Evolutionary conservation across 2,113 vertebrate genomes (phyloP), one percentile per base, ranked within the genome.

Genomic region (Vombatus ursinus): DNA sequence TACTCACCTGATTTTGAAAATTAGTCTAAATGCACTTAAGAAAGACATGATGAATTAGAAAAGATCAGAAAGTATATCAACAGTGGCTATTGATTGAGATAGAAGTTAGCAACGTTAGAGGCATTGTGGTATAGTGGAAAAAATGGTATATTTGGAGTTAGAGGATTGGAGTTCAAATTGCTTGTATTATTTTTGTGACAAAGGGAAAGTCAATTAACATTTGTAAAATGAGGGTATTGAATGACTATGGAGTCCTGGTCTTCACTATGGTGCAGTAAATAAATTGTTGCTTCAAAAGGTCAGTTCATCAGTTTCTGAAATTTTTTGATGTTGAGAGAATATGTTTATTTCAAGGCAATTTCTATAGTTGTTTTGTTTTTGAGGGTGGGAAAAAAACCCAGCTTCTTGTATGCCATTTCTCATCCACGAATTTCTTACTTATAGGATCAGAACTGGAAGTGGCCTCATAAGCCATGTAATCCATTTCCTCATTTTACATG

Each of bases 91-190:
- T 84, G 14, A n/a, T 77, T 77, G n/a, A 84, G n/a, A 84, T 23
- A 84, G n/a, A 44, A 84, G 44, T 44, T 22, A 84, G 6, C 68
- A n/a, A 22, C 16, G 22, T 84, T 44, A 44, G 68, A 26, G 24
- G 2, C 10, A 0, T 16, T 52, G 52, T 0, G 8, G 0, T 5
- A 44, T 44, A 11, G 52, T 3, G 48, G 26, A 26, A 14, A 5
- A 61, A 31, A 0, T 3, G 22, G 6, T 1, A 12, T 4, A 10
- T 8, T 1, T 2, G 25, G 22, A 84, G 3, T 8, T 8, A 90
- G 22, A 23, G 8, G 28, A 2, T 7, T 16, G 2, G 9, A 5
- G 2, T 84, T 84, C 68, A 84, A 44, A 23, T 84, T 84, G 23
- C 7, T 44, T 84, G 1, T 31, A 61, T 61, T 61, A 77, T 22